These are phyloP conservation scores for Nestor notabilis DNA, from an alignment of 2,113 vertebrate species.

Conservation along the genomic window DNA sequence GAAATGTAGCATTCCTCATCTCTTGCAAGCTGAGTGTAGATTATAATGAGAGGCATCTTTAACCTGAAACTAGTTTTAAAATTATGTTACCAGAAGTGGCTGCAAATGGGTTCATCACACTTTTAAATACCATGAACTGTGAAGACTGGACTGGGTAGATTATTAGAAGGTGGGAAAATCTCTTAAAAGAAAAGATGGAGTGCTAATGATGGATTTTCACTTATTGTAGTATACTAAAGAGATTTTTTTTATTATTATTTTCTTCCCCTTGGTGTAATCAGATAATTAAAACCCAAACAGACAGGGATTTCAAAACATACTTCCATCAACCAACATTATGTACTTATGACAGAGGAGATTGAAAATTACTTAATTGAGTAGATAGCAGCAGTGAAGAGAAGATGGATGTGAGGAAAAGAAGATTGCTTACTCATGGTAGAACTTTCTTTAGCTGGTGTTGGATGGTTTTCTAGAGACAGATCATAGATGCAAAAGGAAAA, in stretches of 20 bases:
- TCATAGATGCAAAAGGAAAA: background rate
- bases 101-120: background rate
- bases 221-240: background rate
- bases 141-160: background rate
- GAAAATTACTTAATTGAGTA: slow-evolving; percentile 32
- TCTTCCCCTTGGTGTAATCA: background rate
- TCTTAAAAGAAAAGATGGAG: background rate
- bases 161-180: background rate
- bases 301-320: slow-evolving; percentile 36
- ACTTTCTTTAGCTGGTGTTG: background rate
- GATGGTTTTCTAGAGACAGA: background rate
- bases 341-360: slow-evolving; percentile 46
- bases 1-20: background rate
- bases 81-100: background rate
- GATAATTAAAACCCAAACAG: slow-evolving; percentile 58
- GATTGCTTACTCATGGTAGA: background rate
- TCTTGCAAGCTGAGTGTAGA: background rate
- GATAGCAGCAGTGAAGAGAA: slow-evolving; percentile 10
- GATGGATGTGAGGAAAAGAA: background rate
- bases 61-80: background rate
- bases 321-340: slow-evolving; percentile 21
- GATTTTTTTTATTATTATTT: background rate
- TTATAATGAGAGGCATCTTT: background rate
- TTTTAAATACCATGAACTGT: background rate
- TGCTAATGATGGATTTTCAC: background rate